Percentiles rank a stretch among this genome's conserved stretches.
Conservation (phyloP, 2,113 vertebrate species). For the Panthera leo region DNA sequence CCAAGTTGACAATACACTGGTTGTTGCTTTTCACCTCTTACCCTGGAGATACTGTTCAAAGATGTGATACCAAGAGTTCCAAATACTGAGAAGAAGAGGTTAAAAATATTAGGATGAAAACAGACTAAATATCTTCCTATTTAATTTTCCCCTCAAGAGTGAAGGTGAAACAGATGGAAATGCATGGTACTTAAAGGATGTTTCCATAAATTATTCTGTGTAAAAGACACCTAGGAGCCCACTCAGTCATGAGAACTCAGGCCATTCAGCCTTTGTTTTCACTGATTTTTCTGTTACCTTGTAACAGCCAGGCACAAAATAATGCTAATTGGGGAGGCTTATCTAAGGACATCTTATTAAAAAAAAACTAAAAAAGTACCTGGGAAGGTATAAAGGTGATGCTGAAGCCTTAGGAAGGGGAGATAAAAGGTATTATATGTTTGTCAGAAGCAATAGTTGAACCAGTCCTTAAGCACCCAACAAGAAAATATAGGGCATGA, state of each 20-base stretch:
- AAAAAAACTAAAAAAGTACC: conserved; percentile 30
- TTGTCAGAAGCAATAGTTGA: conserved; percentile 53
- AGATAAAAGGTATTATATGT: background rate
- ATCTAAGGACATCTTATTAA: conserved; percentile 58
- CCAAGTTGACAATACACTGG: too few relatives aligned
- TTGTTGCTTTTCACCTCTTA: background rate
- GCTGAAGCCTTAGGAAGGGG: background rate
- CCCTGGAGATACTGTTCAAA: background rate
- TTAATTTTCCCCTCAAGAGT: conserved; percentile 78
- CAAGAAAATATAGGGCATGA: background rate
- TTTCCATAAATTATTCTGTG: conserved; percentile 78
- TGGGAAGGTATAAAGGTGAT: background rate
- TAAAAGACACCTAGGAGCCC: conserved; percentile 80
- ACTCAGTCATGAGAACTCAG: conserved; percentile 75
- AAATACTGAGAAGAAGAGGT: conserved; percentile 66
- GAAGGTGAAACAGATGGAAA: conserved; percentile 79
- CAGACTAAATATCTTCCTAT: conserved; percentile 70
- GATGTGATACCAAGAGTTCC: conserved; percentile 37
- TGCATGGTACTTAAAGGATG: conserved; percentile 78
- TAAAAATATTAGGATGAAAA: conserved; percentile 74
- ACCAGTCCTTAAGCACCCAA: background rate
- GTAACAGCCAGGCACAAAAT: conserved; percentile 64
- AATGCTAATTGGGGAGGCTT: conserved; percentile 69
- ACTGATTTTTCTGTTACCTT: conserved; percentile 76
- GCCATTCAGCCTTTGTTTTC: conserved; percentile 71